Evolutionary conservation across 2,113 vertebrate genomes (phyloP), one percentile per base, ranked within the genome.

Genomic region (Syrrhaptes paradoxus): DNA sequence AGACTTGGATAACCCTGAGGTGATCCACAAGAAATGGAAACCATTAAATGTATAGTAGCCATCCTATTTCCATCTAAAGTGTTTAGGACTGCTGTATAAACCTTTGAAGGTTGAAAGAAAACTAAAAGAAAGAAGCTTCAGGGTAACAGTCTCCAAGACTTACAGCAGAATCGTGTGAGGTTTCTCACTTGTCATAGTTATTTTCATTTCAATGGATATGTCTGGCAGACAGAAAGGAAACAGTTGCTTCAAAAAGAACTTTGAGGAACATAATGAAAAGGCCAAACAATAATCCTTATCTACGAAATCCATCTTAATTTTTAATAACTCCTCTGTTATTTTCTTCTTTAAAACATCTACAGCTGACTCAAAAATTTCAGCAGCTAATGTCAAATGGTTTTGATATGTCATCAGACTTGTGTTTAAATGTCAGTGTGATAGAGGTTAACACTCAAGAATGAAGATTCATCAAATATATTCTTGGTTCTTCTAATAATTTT

Each of bases 1-100:
- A 68, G 31, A 67, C 29, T 85, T 22, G 2, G 45, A 57, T 77
- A 94, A 72, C 38, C 72, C 59, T 36, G 52, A 89, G 25, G 32
- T 72, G 73, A 93, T 86, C 36, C 67, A 79, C 51, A 90, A 80
- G 59, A 85, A 93, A 93, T 80, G 34, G 63, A 95, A 97, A 83
- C 3, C 14, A 90, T 92, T 94, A 90, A 80, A 82, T 70, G 26
- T 62, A 66, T 76, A 95, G 75, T 66, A 94, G 82, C 48, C 71
- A 57, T 46, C 51, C 46, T 67, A 67, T 59, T 93, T 94, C 54
- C 6, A 0, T 78, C 76, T 83, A 11, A 81, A 32, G 6, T 54
- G 10, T 72, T 90, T 79, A 80, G 34, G 34, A 68, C 28, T 82
- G 63, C 26, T 61, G 11, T 17, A 41, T 63, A 85, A 89, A 70